Base-by-base conservation (phyloP, 2,113 vertebrate genomes). In the Trichechus manatus region DNA sequence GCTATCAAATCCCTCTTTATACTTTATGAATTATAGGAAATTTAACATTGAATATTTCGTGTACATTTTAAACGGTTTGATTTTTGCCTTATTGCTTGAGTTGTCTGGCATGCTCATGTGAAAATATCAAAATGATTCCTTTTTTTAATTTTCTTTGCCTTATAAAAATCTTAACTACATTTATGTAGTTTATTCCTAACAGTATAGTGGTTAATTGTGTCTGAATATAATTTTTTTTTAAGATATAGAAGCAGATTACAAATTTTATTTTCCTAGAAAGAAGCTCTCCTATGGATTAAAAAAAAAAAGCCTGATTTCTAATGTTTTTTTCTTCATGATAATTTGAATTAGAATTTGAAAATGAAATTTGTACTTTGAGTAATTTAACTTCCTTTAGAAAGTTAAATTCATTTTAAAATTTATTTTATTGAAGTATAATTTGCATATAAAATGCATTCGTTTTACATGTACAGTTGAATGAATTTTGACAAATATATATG, bases 281-380 rank as follows among this genome's bases (percentile, higher is more conserved):
- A 64, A 17, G 14, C n/a, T 95, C 20, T 47, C 53, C 15, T 4
- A 44, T 50, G 27, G 29, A 85, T 89, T 87, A 9, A 22, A 25
- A 72, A 70, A 61, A 61, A 22, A 61, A 61, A 61, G 2, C 66
- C 56, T 25, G n/a, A 1, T 50, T 70, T 93, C 33, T 95, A 79
- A 66, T 61, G 13, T 66, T 31, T 36, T 61, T 72, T 74, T 74
- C 22, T n/a, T 19, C 14, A 78, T 59, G 17, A 70, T 89, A 92
- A 86, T 74, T 81, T 89, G 39, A 91, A 91, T 72, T 77, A 72
- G 87, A 91, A 29, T 66, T 94, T 89, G 81, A 56, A 87, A 91
- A 87, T 96, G 42, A 81, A 25, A n/a, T 82, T 81, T 95, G n/a
- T 77, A 56, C 33, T 91, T 84, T 88, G 3, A 5, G 77, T 75